Evolutionary conservation across 2,797 vertebrate genomes (phyloP).

Genomic region (Ataeniobius toweri): DNA sequence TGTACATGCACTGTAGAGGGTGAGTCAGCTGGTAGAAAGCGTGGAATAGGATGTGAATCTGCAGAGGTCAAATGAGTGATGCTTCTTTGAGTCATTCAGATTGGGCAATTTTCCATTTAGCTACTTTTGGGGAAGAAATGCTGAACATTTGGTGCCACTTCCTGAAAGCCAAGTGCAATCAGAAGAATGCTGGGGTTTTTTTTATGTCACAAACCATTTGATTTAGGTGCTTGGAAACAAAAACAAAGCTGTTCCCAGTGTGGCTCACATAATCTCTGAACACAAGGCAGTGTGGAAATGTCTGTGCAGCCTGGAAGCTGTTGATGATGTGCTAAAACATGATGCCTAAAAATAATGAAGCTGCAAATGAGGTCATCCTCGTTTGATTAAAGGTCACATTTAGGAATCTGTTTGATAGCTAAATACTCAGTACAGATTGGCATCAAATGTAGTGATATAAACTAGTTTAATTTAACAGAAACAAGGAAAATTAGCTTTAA

Average conservation of each 20-base stretch:
- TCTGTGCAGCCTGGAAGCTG: slow-evolving; percentile 46
- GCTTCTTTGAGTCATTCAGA: slow-evolving; percentile 38
- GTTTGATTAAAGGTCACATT: slow-evolving; percentile 6
- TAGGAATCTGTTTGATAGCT: neutral
- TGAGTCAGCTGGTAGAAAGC: slow-evolving; percentile 33
- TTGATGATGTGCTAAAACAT: slow-evolving; percentile 54
- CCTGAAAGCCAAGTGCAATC: slow-evolving; percentile 30
- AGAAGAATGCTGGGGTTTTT: slow-evolving; percentile 42
- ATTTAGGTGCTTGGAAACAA: slow-evolving; percentile 33
- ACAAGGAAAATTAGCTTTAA: neutral
- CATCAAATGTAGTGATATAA: slow-evolving; percentile 13
- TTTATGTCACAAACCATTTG: slow-evolving; percentile 30
- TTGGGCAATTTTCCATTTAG: slow-evolving; percentile 6
- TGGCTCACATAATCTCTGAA: slow-evolving; percentile 47
- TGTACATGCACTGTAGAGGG: slow-evolving; percentile 17
- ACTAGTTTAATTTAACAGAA: slow-evolving; percentile 27
- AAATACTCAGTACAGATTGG: slow-evolving; percentile 15
- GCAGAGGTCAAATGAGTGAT: slow-evolving; percentile 42
- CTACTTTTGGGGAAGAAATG: slow-evolving; percentile 43
- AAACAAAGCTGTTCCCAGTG: slow-evolving; percentile 51
- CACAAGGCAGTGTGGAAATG: slow-evolving; percentile 43
- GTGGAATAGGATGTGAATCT: slow-evolving; percentile 43
- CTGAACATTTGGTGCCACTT: slow-evolving; percentile 48
- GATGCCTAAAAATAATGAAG: slow-evolving; percentile 26
- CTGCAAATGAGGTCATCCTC: neutral